phyloP scores from a whole-genome alignment of 2,888 invertebrate species.

The Malthinus seriepunctatus region DNA sequence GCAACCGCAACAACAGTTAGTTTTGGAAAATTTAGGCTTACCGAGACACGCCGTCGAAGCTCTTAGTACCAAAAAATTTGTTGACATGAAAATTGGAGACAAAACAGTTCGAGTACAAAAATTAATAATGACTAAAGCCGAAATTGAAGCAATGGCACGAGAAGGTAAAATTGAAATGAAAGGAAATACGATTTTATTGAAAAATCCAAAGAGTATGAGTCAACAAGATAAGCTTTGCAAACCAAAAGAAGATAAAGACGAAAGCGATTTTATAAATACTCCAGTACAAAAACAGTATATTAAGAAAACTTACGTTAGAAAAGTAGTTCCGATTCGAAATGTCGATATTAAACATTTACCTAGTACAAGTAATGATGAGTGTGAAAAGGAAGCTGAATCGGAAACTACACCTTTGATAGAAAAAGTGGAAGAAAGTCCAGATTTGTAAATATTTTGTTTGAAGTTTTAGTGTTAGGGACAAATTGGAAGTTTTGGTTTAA shows the following conservation, averaged over 20 bases:
- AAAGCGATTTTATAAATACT: background rate
- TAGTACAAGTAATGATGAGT: background rate
- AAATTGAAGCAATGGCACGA: slow-evolving; percentile 68
- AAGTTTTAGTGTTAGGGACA: no score
- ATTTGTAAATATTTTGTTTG: no score
- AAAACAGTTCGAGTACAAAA: slow-evolving; percentile 68
- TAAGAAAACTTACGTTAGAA: slow-evolving; percentile 36
- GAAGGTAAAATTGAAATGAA: slow-evolving; percentile 68
- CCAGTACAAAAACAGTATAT: slow-evolving; percentile 23
- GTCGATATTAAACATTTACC: background rate
- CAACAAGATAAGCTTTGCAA: background rate
- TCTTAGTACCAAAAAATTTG: slow-evolving; percentile 44
- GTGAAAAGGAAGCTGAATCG: background rate
- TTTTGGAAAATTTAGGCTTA: slow-evolving; percentile 41
- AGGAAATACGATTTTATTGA: slow-evolving; percentile 48
- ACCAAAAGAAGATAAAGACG: background rate
- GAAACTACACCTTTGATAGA: no score
- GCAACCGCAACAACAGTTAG: slow-evolving; percentile 28
- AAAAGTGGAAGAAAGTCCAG: no score
- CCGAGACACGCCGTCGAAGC: slow-evolving; percentile 41
- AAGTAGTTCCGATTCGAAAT: slow-evolving; percentile 4
- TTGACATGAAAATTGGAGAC: slow-evolving; percentile 57
- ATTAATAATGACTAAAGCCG: slow-evolving; percentile 68
- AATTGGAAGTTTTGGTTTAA: no score
- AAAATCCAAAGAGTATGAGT: slow-evolving; percentile 27